Evolutionary conservation across 2,113 vertebrate genomes (phyloP).

Genomic region (Tragelaphus imberbis): DNA sequence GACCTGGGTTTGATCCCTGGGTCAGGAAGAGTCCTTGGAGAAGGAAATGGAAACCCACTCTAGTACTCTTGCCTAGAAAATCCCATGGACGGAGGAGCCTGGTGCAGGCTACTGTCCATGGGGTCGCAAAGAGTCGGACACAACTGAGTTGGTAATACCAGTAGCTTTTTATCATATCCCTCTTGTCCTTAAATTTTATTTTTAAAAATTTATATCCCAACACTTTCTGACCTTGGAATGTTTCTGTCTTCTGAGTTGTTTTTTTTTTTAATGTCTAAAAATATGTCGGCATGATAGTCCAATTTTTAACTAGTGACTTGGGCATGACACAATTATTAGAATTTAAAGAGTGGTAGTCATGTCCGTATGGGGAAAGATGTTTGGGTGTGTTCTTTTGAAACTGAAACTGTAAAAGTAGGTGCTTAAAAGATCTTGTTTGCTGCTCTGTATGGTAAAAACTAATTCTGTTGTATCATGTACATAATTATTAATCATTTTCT

Average conservation of each 20-base stretch:
- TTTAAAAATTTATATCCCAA: neutral
- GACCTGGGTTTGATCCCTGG: too few species aligned
- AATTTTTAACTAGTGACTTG: neutral
- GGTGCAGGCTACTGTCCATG: too few species aligned
- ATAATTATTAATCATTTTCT: neutral
- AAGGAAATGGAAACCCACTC: too few species aligned
- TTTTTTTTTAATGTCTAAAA: neutral
- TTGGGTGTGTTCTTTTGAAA: neutral
- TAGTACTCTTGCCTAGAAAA: too few species aligned
- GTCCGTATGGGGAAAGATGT: neutral
- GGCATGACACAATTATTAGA: neutral
- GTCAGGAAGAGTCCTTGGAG: too few species aligned
- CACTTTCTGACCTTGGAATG: neutral
- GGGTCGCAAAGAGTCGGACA: too few species aligned
- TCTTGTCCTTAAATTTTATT: neutral
- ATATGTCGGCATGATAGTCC: rapidly evolving
- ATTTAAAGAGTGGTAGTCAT: neutral
- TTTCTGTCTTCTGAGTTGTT: neutral
- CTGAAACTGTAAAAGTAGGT: neutral
- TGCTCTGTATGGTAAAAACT: neutral
- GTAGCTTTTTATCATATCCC: neutral
- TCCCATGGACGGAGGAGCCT: too few species aligned
- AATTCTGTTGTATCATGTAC: neutral
- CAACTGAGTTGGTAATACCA: neutral
- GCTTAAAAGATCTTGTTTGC: neutral